Evolutionary conservation across 2,888 invertebrate genomes (phyloP).

Genomic region (Chirona hameri): DNA sequence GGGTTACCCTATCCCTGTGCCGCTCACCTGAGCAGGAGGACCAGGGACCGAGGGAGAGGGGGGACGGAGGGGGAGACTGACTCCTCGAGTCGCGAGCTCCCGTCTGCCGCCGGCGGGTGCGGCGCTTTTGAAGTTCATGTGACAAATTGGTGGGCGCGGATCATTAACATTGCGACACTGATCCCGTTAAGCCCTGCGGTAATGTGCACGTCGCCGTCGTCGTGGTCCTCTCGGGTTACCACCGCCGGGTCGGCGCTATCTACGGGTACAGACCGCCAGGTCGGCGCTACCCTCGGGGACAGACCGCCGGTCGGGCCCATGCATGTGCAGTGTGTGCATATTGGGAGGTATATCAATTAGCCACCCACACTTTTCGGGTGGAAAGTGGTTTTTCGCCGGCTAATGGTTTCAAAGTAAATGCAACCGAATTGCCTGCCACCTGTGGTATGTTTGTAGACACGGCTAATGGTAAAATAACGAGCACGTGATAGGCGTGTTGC

Average conservation of each 20-base stretch:
- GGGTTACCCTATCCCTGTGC: neutral
- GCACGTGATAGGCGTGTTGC: no score
- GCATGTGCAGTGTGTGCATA: neutral
- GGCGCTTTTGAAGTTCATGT: slow-evolving; percentile 2
- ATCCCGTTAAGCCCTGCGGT: neutral
- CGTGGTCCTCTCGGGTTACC: neutral
- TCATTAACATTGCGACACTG: neutral
- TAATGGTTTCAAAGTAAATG: neutral
- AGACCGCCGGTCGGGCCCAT: neutral
- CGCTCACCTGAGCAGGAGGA: neutral
- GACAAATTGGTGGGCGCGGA: neutral
- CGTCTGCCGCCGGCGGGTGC: neutral
- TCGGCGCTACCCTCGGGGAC: neutral
- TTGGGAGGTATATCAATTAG: neutral
- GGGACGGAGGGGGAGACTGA: neutral
- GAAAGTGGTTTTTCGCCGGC: neutral
- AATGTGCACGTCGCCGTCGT: neutral
- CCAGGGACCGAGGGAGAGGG: neutral
- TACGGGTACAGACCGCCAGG: no score
- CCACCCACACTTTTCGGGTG: neutral
- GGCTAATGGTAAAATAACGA: neutral
- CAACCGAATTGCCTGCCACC: neutral
- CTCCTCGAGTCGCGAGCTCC: neutral
- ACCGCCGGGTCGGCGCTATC: neutral
- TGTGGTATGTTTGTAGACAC: neutral